Evolutionary conservation across 2,113 vertebrate species (phyloP), one percentile per base, ranked within the genome.

Genomic region (Lagopus leucura): DNA sequence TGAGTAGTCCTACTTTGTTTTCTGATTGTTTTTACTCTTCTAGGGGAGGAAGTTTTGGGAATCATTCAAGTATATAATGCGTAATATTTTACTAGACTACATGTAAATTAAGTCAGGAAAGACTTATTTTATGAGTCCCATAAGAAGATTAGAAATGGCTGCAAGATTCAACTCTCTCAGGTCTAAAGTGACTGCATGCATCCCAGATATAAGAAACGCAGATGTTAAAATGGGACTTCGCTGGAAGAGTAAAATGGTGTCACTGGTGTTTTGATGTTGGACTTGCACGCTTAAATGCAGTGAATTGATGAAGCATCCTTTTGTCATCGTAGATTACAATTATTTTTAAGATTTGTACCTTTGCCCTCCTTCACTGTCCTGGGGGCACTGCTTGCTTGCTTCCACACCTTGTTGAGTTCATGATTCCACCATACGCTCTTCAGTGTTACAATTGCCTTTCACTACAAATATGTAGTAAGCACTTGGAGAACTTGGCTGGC

Each of bases 191-290:
- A 32, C 15, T 65, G 10, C 0, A 1, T 42, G 45, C 32, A 27
- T 82, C 22, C 73, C 30, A 55, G 10, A 14, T 36, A 57, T 32
- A 63, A 76, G 40, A 22, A 70, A 50, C 16, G n/a, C 0, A 0
- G 47, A 34, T 8, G 14, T 66, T 66, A 45, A 42, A 10, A 32
- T 52, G 54, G 22, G 58, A 73, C 54, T 77, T 52, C 82, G 54
- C 32, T 77, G 36, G 17, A 45, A 32, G 4, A 61, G 32, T 30
- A 65, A 34, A 74, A 47, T 24, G 4, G 3, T 54, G 61, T 25
- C 61, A 66, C 43, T 60, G 70, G 40, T 1, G 0, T 55, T 16
- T 72, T 45, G 32, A 12, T 63, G 13, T 79, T 34, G 43, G 30
- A 71, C 40, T 55, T 71, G 30, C 10, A 10, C 57, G 22, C 25